Evolutionary conservation across 2,113 vertebrate genomes (phyloP), one percentile per base, ranked within the genome.

Genomic region (Cyanistes caeruleus): DNA sequence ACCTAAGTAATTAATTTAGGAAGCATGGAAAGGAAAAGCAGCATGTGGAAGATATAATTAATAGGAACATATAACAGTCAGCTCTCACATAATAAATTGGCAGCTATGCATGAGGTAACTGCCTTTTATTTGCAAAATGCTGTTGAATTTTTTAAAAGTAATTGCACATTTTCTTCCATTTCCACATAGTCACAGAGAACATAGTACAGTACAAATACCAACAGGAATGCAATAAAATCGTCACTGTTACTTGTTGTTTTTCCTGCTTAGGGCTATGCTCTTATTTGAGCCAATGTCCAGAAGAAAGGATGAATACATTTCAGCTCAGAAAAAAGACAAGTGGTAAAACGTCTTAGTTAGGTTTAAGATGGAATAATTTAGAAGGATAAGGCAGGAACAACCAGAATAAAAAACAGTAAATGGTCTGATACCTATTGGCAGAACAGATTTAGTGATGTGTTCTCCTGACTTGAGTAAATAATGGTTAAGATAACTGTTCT

Each of bases 41-140:
- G 94, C 92, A 65, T 69, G 83, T 94, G 93, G 93, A 96, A 87
- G 79, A 87, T 84, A 55, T 96, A 96, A 94, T 96, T 96, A 96
- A 94, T 92, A 85, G 88, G 83, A 96, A 93, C 79, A 81, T 56
- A 60, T 81, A 95, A 94, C 88, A 92, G 86, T 96, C 93, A 80
- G 73, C 53, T 95, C 83, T 84, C 96, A 84, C 85, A 76, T 96
- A 95, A 96, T 94, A 95, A 96, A 94, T 89, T 94, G 93, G 93
- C 85, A 96, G 90, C 73, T 93, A 63, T 87, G 95, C 64, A 94
- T 89, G 95, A 94, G 88, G 96, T 97, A 96, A 93, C 83, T 93
- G 92, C 93, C 90, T 95, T 96, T 96, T 96, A 95, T 97, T 97
- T 90, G 64, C 49, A 93, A 92, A 96, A 91, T 93, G 84, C 46